A percentile compares a stretch with the other conserved stretches of the same genome.
These are phyloP conservation scores for Lagorchestes hirsutus DNA, from an alignment of 2,797 vertebrate genomes.

Conservation along the genomic window DNA sequence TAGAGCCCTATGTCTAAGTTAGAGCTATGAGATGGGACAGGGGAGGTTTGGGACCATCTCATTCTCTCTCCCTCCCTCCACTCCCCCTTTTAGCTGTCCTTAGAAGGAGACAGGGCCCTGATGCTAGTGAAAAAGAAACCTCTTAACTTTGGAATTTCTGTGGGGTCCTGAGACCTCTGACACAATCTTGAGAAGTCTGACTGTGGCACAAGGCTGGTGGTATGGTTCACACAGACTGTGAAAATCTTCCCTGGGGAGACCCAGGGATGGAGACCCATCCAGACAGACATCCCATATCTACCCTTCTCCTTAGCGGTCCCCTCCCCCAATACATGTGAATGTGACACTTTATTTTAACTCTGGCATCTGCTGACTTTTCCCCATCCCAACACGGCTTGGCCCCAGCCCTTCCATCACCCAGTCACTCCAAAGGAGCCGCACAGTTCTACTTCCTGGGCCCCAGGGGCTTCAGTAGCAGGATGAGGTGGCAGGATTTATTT, in stretches of 20 bases:
- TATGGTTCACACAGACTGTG: not conserved
- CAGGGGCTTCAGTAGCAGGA: conserved; percentile 71
- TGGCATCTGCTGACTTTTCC: conserved; percentile 32
- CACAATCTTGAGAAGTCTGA: not conserved
- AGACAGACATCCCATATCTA: not conserved
- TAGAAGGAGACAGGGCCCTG: not conserved
- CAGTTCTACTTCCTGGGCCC: conserved; percentile 69
- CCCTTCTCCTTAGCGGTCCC: not conserved
- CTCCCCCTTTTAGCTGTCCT: not conserved
- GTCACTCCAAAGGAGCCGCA: conserved; percentile 31
- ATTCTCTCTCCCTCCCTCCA: not conserved
- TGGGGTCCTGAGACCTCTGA: not conserved
- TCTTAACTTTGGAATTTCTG: not conserved
- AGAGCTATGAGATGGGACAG: not conserved
- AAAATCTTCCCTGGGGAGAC: not conserved
- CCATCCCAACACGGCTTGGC: not conserved
- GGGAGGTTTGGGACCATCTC: not conserved
- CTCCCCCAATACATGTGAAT: not conserved
- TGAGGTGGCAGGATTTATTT: conserved; percentile 77
- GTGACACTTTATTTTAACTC: not conserved
- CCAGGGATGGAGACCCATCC: not conserved
- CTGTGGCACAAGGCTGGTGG: not conserved
- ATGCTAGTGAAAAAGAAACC: not conserved
- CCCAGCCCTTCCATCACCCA: not conserved
- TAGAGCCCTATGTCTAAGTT: not conserved